phyloP scores from a whole-genome alignment of 2,797 vertebrate species.

The Acestrorhynchus altus region DNA sequence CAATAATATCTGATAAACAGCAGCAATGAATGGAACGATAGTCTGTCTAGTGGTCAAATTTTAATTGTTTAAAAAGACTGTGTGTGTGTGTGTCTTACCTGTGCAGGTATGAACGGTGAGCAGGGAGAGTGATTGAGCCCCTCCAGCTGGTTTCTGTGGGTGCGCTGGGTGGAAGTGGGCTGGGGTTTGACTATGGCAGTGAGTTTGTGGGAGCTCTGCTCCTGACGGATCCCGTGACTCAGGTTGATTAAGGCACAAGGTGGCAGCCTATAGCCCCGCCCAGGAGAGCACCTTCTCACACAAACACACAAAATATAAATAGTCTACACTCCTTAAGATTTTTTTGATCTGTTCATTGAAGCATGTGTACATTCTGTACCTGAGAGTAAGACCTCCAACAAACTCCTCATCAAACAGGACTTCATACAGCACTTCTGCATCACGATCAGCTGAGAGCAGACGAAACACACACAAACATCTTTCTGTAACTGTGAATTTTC shows the following conservation, averaged over 20 bases:
- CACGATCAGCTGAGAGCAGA: conserved; percentile 83
- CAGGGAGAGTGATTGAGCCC: conserved; percentile 92
- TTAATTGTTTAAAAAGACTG: too few species aligned
- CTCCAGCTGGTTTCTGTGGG: conserved; percentile 78
- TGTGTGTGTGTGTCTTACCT: conserved; percentile 73
- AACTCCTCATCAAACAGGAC: conserved; percentile 98
- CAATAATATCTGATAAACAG: too few species aligned
- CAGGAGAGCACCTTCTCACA: conserved; percentile 81
- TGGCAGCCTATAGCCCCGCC: conserved; percentile 90
- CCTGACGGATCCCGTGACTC: conserved; percentile 87
- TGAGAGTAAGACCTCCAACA: conserved; percentile 91
- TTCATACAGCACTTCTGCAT: conserved; percentile 94
- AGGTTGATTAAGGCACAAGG: conserved; percentile 95
- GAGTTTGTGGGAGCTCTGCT: conserved; percentile 87
- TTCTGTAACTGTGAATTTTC: too few species aligned
- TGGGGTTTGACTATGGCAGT: conserved; percentile 95
- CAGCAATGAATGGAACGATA: too few species aligned
- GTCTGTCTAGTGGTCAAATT: too few species aligned
- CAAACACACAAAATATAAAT: neutral
- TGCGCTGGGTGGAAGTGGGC: conserved; percentile 75
- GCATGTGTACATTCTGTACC: conserved; percentile 77
- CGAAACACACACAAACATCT: conserved; percentile 8
- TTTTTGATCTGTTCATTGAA: too few species aligned
- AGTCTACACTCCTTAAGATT: too few species aligned
- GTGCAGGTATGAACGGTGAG: conserved; percentile 89